These are phyloP conservation scores for Aethes cnicana DNA, from an alignment of 2,888 invertebrate species.

Conservation along the genomic window DNA sequence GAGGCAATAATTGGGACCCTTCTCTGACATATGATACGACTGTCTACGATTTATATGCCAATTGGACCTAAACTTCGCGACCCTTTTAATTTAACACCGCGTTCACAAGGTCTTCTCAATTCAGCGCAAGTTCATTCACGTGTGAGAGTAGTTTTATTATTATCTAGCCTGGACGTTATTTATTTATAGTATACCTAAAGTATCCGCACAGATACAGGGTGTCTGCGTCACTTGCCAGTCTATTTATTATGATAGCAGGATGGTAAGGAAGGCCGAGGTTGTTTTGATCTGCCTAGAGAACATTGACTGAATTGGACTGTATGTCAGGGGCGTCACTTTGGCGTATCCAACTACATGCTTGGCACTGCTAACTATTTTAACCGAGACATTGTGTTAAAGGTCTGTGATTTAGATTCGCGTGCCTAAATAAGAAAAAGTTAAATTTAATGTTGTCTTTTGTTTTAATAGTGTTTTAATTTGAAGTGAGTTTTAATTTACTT, in stretches of 20 bases:
- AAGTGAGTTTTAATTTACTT: too few relatives aligned
- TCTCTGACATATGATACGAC: background rate
- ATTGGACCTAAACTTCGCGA: conserved; percentile 14
- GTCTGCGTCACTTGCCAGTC: conserved; percentile 15
- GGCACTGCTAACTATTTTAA: conserved; percentile 47
- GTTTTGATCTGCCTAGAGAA: conserved; percentile 32
- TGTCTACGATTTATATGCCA: conserved; percentile 16
- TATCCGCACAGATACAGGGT: conserved; percentile 24
- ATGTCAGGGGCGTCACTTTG: conserved; percentile 60
- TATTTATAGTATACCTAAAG: conserved; percentile 15
- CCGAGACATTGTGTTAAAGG: conserved; percentile 7
- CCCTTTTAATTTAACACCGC: conserved; percentile 8
- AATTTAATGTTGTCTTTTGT: too few relatives aligned
- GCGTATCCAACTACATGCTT: conserved; percentile 44
- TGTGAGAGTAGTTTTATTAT: conserved; percentile 5
- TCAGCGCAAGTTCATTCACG: conserved; percentile 24
- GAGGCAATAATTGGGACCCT: conserved; percentile 5
- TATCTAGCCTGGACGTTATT: conserved; percentile 13
- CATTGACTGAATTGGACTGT: conserved; percentile 39
- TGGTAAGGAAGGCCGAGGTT: conserved; percentile 30
- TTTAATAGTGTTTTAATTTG: too few relatives aligned
- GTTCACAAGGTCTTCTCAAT: conserved; percentile 20
- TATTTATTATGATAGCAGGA: conserved; percentile 18
- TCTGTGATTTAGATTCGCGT: background rate
- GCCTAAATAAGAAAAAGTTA: too few relatives aligned